Evolutionary conservation across 2,797 vertebrate genomes (phyloP).

Genomic region (Ptychadena robeensis): DNA sequence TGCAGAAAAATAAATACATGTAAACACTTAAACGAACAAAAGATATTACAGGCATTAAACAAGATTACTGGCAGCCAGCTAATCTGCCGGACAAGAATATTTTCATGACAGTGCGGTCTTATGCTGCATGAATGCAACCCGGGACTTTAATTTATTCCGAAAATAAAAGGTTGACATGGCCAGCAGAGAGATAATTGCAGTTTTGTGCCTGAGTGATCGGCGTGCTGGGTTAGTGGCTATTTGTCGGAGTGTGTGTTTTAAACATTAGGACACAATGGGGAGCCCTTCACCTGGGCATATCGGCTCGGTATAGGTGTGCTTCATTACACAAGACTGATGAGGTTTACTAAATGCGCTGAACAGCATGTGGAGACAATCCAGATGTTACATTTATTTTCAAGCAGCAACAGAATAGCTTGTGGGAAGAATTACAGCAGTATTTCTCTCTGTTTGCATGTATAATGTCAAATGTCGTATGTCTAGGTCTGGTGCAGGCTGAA

Average conservation of each 20-base stretch:
- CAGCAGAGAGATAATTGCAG: constrained; percentile 57
- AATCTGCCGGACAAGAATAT: constrained; percentile 47
- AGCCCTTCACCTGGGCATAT: constrained; percentile 45
- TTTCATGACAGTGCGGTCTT: constrained; percentile 50
- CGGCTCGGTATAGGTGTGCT: constrained; percentile 42
- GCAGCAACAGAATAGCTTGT: constrained; percentile 9
- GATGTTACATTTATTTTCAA: constrained; percentile 38
- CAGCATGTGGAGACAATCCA: constrained; percentile 50
- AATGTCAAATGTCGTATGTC: constrained; percentile 15
- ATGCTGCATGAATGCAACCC: constrained; percentile 34
- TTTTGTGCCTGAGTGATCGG: constrained; percentile 47
- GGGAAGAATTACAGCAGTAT: constrained; percentile 10
- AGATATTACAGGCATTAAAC: constrained; percentile 58
- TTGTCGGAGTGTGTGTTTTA: constrained; percentile 50
- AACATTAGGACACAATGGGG: constrained; percentile 53
- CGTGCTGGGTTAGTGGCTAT: constrained; percentile 49
- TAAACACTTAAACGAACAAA: constrained; percentile 58
- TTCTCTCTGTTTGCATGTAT: constrained; percentile 10
- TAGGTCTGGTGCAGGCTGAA: background rate
- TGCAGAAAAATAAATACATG: constrained; percentile 57
- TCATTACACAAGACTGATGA: constrained; percentile 59
- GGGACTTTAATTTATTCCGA: constrained; percentile 48
- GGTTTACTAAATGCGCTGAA: constrained; percentile 25
- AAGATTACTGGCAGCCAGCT: constrained; percentile 59
- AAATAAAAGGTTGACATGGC: constrained; percentile 55